Evolutionary conservation across 2,113 vertebrate species (phyloP).

Genomic region (Chunga burmeisteri): DNA sequence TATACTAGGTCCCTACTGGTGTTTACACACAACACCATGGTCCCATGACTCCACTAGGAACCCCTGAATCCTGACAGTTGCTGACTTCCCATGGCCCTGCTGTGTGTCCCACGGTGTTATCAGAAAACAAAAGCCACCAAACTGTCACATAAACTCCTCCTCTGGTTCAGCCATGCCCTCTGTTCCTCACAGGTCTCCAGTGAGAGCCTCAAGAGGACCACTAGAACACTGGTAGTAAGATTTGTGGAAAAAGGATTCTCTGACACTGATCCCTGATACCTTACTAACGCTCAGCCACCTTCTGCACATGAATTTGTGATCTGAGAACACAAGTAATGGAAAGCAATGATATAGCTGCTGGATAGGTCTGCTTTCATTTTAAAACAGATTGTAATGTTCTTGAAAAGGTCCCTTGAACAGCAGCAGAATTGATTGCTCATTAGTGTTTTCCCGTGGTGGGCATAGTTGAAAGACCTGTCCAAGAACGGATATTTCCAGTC

Average conservation of each 20-base stretch:
- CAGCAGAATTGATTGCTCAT: neutral
- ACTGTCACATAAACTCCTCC: neutral
- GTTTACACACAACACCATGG: neutral
- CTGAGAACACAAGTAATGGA: neutral
- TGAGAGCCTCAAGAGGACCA: neutral
- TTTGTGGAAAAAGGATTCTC: neutral
- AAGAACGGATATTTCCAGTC: neutral
- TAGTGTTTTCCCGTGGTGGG: neutral
- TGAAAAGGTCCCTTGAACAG: neutral
- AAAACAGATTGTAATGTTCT: neutral
- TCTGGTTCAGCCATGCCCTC: neutral
- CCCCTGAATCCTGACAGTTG: neutral
- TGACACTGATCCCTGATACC: neutral
- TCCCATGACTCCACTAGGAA: neutral
- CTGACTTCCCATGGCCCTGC: neutral
- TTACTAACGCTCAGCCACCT: neutral
- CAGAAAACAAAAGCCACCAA: neutral
- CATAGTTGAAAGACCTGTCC: neutral
- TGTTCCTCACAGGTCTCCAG: neutral
- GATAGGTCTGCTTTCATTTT: neutral
- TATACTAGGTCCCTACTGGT: neutral
- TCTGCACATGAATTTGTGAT: neutral
- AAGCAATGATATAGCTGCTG: neutral
- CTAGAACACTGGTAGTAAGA: neutral
- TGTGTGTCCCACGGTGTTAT: fast-evolving